Conservation (phyloP, 2,113 vertebrate genomes). For the Apteryx owenii region DNA sequence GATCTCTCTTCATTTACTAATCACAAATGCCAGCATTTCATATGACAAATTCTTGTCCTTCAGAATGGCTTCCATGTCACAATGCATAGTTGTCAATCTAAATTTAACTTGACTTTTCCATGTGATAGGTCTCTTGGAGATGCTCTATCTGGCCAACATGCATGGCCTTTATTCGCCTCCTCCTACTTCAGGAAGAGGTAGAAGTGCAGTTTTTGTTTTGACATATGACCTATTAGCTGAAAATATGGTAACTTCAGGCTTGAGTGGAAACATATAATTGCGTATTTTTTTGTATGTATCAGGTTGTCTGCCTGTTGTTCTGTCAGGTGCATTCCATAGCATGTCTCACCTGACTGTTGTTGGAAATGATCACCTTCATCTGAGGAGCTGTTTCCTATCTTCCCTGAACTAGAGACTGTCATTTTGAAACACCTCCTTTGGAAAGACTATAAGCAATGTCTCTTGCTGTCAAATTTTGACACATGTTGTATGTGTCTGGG, state of each 20-base stretch:
- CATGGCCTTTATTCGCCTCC: neutral
- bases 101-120: neutral
- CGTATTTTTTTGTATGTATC: neutral
- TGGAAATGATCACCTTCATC: neutral
- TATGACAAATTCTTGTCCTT: slow-evolving; percentile 1
- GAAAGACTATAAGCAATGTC: neutral
- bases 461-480: neutral
- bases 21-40: neutral
- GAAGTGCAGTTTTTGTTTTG: neutral
- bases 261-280: neutral
- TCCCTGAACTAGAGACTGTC: neutral
- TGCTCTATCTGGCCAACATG: neutral
- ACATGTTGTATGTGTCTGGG: neutral
- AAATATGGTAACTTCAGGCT: neutral
- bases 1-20: slow-evolving; percentile 6
- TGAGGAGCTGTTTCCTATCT: neutral
- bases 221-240: neutral
- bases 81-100: neutral
- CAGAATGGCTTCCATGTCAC: neutral
- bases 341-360: rapidly evolving
- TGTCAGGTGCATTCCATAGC: neutral
- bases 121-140: neutral
- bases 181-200: neutral
- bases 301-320: neutral
- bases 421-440: neutral